Conservation (phyloP, 53 echinoderm and acorn worm genomes). For the Echinarachnius parma region DNA sequence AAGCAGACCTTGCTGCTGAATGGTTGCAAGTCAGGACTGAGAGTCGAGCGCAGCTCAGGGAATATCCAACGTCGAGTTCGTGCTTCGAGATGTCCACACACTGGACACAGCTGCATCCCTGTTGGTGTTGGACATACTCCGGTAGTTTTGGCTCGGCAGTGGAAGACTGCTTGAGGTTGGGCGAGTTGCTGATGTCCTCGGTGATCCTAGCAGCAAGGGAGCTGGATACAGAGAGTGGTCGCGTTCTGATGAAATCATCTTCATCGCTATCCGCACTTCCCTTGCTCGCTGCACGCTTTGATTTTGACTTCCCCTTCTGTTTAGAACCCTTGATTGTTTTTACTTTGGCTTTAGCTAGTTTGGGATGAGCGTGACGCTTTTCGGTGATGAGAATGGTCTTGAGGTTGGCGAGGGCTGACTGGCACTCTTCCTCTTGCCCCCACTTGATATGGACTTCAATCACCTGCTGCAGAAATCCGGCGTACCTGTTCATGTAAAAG, state of each 20-base stretch:
- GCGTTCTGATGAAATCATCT: constrained; percentile 68
- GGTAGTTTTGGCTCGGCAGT: constrained; percentile 33
- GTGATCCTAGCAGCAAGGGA: constrained; percentile 23
- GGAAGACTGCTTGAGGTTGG: constrained; percentile 44
- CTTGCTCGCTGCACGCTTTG: not conserved
- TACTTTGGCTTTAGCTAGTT: not conserved
- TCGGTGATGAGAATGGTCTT: constrained; percentile 28
- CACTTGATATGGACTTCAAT: constrained; percentile 48
- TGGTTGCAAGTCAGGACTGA: not conserved
- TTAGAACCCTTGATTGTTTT: not conserved
- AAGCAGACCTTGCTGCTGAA: not conserved
- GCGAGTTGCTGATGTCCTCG: constrained; percentile 58
- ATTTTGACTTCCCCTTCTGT: constrained; percentile 17
- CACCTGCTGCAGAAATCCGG: constrained; percentile 60
- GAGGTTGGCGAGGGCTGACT: constrained; percentile 49
- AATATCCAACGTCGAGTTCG: constrained; percentile 21
- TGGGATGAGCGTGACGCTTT: not conserved
- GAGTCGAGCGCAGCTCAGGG: constrained; percentile 11
- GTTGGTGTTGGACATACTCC: constrained; percentile 44
- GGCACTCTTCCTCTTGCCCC: constrained; percentile 54
- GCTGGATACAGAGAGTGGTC: constrained; percentile 54
- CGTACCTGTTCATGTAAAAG: constrained; percentile 51
- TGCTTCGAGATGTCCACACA: constrained; percentile 64
- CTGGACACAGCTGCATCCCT: constrained; percentile 43
- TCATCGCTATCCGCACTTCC: constrained; percentile 67